Conservation (phyloP, 2,888 invertebrate genomes). For the Xylota sylvarum region DNA sequence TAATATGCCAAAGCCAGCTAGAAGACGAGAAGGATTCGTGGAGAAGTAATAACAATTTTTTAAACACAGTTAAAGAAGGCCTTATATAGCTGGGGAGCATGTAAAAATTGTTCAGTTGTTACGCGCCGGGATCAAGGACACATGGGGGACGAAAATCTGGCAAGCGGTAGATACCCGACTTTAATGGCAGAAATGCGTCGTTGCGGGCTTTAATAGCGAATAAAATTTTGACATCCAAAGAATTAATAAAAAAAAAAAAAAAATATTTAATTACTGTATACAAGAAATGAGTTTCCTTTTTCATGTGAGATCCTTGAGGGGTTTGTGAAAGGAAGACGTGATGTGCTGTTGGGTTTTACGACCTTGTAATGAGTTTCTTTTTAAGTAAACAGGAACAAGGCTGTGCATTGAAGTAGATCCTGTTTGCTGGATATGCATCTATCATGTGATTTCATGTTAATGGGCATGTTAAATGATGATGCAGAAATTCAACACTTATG, state of each 20-base stretch:
- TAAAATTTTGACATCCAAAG: constrained; percentile 53
- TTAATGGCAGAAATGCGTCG: constrained; percentile 35
- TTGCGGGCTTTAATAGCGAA: constrained; percentile 35
- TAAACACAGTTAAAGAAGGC: constrained; percentile 29
- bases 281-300: constrained; percentile 6
- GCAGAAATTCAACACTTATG: background rate
- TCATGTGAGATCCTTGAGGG: background rate
- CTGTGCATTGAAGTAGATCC: background rate
- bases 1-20: constrained; percentile 1
- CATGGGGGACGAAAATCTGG: constrained; percentile 12
- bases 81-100: constrained; percentile 1
- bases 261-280: constrained; percentile 29
- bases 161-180: constrained; percentile 20
- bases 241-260: constrained; percentile 59
- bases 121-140: background rate
- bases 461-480: constrained; percentile 2
- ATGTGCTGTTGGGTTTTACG: background rate
- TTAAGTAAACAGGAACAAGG: constrained; percentile 5
- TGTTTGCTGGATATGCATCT: background rate
- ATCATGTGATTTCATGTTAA: constrained; percentile 10
- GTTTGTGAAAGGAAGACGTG: background rate
- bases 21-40: background rate
- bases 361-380: background rate
- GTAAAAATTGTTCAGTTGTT: constrained; percentile 32
- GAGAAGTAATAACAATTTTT: constrained; percentile 29